A percentile compares a stretch with the other conserved stretches of the same genome.
These are phyloP conservation scores for Stenoptilia bipunctidactyla DNA, from an alignment of 2,888 invertebrate species.

Conservation along the genomic window DNA sequence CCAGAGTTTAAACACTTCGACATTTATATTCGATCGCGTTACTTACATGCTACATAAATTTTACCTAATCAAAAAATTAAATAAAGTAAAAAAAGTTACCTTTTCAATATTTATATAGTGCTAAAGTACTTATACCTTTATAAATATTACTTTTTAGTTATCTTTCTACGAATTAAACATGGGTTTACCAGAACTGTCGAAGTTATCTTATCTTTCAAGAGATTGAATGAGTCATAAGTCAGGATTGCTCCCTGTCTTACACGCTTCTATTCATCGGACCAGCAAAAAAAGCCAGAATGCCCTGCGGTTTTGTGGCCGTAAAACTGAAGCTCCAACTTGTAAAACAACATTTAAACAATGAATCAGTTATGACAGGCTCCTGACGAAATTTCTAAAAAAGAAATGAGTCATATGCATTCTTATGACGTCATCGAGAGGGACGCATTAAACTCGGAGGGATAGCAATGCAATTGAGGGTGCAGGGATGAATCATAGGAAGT, in stretches of 20 bases:
- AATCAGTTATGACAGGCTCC: constrained; percentile 44
- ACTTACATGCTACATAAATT: too few relatives aligned
- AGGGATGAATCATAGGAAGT: constrained; percentile 64
- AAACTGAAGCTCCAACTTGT: constrained; percentile 29
- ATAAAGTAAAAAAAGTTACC: too few relatives aligned
- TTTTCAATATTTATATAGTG: too few relatives aligned
- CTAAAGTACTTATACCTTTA: too few relatives aligned
- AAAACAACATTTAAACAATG: constrained; percentile 32
- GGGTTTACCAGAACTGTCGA: too few relatives aligned
- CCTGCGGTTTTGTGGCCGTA: constrained; percentile 22
- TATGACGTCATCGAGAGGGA: constrained; percentile 56
- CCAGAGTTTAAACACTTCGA: neutral
- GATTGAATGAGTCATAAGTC: neutral
- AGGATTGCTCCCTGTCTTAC: constrained; percentile 1
- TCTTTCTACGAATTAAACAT: too few relatives aligned
- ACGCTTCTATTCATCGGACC: constrained; percentile 8
- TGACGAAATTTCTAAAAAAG: constrained; percentile 40
- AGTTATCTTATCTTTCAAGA: neutral
- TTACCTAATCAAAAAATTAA: too few relatives aligned
- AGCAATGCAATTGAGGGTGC: constrained; percentile 46
- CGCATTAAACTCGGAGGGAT: constrained; percentile 35
- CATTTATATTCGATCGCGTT: too few relatives aligned
- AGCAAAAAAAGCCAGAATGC: constrained; percentile 19
- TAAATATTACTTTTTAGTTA: too few relatives aligned
- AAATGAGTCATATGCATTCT: constrained; percentile 37